Conservation (phyloP, 2,888 invertebrate species). For the Cosmorhoe ocellata region DNA sequence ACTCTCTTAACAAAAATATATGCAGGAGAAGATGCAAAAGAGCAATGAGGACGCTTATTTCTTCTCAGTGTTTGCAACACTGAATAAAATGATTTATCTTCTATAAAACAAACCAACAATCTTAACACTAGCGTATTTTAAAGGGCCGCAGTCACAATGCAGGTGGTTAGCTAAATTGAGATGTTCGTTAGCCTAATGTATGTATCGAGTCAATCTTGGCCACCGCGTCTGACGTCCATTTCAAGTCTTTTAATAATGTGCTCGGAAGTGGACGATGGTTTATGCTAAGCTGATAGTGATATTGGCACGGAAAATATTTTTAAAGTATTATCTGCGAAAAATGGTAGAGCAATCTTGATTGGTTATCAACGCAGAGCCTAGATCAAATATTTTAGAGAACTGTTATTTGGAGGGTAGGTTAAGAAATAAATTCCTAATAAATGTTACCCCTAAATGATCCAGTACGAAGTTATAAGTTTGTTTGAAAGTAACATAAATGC, state of each 20-base stretch:
- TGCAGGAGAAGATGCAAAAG: no score
- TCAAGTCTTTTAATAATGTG: slow-evolving; percentile 30
- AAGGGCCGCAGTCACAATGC: slow-evolving; percentile 32
- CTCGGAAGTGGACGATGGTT: background rate
- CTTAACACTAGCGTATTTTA: slow-evolving; percentile 17
- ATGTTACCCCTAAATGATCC: no score
- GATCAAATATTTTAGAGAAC: no score
- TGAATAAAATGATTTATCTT: slow-evolving; percentile 47
- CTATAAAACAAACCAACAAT: slow-evolving; percentile 10
- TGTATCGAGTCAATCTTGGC: slow-evolving; percentile 60
- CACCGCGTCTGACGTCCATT: slow-evolving; percentile 45
- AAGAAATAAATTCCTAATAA: no score
- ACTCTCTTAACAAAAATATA: no score
- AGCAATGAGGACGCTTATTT: no score
- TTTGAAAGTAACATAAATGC: no score
- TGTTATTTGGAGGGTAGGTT: no score
- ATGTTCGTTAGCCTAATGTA: slow-evolving; percentile 72
- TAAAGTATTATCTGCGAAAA: background rate
- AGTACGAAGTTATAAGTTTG: no score
- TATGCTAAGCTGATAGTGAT: background rate
- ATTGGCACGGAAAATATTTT: slow-evolving; percentile 3
- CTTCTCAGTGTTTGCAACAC: background rate
- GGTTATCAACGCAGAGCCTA: no score
- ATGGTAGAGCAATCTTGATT: no score
- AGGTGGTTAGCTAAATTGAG: slow-evolving; percentile 69